Evolutionary conservation across 2,113 vertebrate genomes (phyloP), one percentile per base, ranked within the genome.

Genomic region (Candoia aspera): DNA sequence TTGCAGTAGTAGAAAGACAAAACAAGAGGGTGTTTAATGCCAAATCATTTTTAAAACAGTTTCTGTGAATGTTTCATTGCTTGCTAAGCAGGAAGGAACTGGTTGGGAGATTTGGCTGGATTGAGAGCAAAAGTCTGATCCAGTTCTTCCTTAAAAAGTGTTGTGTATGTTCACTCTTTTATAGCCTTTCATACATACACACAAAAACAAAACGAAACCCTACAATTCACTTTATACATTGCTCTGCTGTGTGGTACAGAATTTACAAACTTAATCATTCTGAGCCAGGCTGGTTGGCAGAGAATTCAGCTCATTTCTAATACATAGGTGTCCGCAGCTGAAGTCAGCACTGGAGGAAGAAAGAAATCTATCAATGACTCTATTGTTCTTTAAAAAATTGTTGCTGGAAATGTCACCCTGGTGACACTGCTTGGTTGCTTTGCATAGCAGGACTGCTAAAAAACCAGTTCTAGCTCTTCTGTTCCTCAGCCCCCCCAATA

Each of bases 261-360:
- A 94, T 88, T 19, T 19, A 94, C 68, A 91, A 96, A 95, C 83
- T 96, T 92, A 93, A 26, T 88, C 91, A 91, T 59, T 84, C 90
- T 94, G 60, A 86, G 88, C 84, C 13, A 29, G 91, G 49, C 88
- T 0, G 0, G 64, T 91, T 95, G 93, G 90, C 87, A 91, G 88
- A 92, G 91, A 89, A 68, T 90, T 84, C 54, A 92, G 37, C 91
- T 92, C 92, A 86, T 93, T 60, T 9, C 64, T 93, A 55, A 91
- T 60, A 90, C 49, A 19, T 12, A 58, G 90, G 88, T 94, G 88
- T 87, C 89, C 17, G n/a, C 37, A 93, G 92, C 92, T 95, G 92
- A 96, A 96, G 94, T 94, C 91, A 96, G 90, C 49, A 42, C 33
- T 86, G 88, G 60, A 95, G 92, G 94, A 94, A 93, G 49, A 93